Base-by-base conservation (phyloP, 2,797 vertebrate genomes). In the Eurystomus glaucurus region DNA sequence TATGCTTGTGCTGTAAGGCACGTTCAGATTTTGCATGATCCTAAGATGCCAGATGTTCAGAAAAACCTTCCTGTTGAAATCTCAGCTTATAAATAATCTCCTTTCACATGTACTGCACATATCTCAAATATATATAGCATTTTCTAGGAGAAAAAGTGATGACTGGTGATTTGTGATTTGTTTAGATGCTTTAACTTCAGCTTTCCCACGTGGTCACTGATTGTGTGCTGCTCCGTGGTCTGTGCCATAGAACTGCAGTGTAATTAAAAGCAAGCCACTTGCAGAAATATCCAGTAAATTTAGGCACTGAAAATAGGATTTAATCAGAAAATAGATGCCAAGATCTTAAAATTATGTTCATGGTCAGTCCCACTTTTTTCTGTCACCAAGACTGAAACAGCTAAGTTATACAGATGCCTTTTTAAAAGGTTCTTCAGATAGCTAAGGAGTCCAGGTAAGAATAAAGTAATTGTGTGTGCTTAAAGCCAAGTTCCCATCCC, bases 41-140 rank as follows among this genome's bases (percentile, higher is more conserved):
- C 11, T 5, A 33, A 62, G 33, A 37, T 89, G 35, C 48, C 37
- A 64, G 23, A 70, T 94, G 28, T 74, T 89, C 58, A 85, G 66
- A 85, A 91, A 87, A 96, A 26, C 12, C 15, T 22, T 70, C 11
- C 14, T 50, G 9, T 85, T 66, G 51, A 88, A 91, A 50, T 87
- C 14, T 85, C 15, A 17, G 22, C 0, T 43, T 72, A 68, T 29
- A 84, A 90, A 71, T 89, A 72, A 79, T 79, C 22, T 75, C 5
- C 14, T 89, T 79, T 89, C 31, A 72, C 5, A 14, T 79, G 5
- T n/a, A 21, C 43, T 50, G 4, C 33, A 29, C 86, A 9, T 68
- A 41, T 82, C 79, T 65, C 43, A 89, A 84, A 31, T 76, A 39
- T 4, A 6, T 77, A 19, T 20, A 33, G 10, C 77, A 51, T 11